Percentiles rank a stretch among this genome's conserved stretches.
Evolutionary conservation across 2,888 invertebrate genomes (phyloP).

Genomic region (Allacma fusca): DNA sequence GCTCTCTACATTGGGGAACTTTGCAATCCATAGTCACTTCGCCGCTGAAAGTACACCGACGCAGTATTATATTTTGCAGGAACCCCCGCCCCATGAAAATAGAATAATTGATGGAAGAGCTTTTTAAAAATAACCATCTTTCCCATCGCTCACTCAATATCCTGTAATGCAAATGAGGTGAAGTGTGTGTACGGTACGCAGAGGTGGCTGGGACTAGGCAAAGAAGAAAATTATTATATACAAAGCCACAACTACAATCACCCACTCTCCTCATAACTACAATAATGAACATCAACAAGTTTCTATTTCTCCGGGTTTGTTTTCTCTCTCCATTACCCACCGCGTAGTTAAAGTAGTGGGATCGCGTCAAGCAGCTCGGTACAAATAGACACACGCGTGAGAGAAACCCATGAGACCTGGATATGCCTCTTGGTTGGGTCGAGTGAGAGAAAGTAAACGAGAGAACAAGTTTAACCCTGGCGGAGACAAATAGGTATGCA

Average conservation of each 20-base stretch:
- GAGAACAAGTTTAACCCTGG: neutral
- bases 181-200: neutral
- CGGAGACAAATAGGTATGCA: neutral
- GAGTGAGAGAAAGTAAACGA: neutral
- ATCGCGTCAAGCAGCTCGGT: neutral
- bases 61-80: neutral
- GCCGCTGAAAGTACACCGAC: neutral
- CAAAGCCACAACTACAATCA: conserved; percentile 3
- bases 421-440: neutral
- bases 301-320: neutral
- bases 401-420: neutral
- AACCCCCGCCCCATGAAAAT: neutral
- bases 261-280: neutral
- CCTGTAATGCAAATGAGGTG: neutral
- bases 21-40: too few species aligned
- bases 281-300: conserved; percentile 9
- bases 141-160: neutral
- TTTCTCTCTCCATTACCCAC: neutral
- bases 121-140: neutral
- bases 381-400: neutral
- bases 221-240: conserved; percentile 1
- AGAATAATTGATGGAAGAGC: neutral
- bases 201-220: too few species aligned
- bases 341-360: neutral
- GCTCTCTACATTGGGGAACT: too few species aligned